Percentiles rank a stretch among this genome's conserved stretches.
These are phyloP conservation scores for Eulithis testata DNA, from an alignment of 2,888 invertebrate genomes.

Conservation along the genomic window DNA sequence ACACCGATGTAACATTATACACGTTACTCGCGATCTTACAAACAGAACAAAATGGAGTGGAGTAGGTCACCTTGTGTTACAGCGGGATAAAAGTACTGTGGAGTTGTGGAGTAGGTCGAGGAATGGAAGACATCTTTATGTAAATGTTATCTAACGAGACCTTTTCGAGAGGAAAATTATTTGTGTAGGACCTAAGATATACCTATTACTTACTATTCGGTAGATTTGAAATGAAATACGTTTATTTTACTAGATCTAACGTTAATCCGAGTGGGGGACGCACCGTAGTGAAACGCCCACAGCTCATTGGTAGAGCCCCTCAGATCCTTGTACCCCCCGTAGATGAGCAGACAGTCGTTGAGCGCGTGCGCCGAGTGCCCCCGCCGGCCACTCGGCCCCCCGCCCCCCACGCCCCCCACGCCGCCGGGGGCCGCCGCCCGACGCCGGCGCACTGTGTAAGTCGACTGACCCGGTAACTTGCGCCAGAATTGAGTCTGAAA, in stretches of 20 bases:
- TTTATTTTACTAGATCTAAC: no score
- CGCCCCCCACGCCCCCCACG: conserved; percentile 61
- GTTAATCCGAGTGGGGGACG: conserved; percentile 18
- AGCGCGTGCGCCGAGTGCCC: conserved; percentile 93
- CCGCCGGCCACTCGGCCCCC: conserved; percentile 89
- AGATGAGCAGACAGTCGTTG: conserved; percentile 91
- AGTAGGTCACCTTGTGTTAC: no score
- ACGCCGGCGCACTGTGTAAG: conserved; percentile 76
- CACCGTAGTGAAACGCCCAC: conserved; percentile 95
- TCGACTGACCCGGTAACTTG: conserved; percentile 82
- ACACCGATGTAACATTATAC: conserved; percentile 25
- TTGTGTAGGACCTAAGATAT: no score
- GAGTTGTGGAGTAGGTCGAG: no score
- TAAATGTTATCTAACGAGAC: no score
- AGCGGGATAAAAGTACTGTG: no score
- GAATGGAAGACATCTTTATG: no score
- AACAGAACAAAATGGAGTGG: no score
- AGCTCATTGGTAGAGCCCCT: conserved; percentile 93
- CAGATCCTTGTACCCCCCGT: conserved; percentile 94
- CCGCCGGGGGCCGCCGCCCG: conserved; percentile 62
- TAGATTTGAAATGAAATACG: no score
- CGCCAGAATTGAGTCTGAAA: conserved; percentile 66
- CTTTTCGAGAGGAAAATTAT: no score
- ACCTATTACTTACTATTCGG: no score
- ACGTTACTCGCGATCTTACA: no score